Conservation (phyloP, 2,113 vertebrate genomes). For the Pungitius pungitius region DNA sequence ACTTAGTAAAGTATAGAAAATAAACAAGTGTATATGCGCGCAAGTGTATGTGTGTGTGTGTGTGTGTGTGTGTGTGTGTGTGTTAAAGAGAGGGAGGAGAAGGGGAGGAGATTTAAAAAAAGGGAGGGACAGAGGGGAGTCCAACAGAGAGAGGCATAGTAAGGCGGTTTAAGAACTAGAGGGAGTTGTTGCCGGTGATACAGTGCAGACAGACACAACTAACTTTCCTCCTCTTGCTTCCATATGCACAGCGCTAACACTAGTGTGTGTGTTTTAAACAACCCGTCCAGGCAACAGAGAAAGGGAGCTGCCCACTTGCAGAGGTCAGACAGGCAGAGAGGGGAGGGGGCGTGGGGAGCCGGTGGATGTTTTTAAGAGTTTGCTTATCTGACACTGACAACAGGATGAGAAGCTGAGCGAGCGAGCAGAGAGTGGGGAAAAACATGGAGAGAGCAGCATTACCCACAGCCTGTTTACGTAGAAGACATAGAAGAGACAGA, state of each 20-base stretch:
- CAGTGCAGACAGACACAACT: constrained; percentile 52
- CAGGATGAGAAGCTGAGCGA: constrained; percentile 77
- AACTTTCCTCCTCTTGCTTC: constrained; percentile 41
- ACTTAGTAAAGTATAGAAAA: constrained; percentile 38
- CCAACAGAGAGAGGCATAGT: constrained; percentile 68
- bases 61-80: constrained; percentile 42
- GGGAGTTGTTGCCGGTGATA: constrained; percentile 61
- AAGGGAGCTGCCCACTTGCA: constrained; percentile 61
- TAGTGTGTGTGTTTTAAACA: constrained; percentile 34
- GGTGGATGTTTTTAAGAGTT: constrained; percentile 72
- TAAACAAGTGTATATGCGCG: constrained; percentile 37
- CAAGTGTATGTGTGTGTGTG: constrained; percentile 47
- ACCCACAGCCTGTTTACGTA: constrained; percentile 37
- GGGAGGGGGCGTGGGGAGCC: too few species aligned
- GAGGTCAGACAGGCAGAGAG: constrained; percentile 66
- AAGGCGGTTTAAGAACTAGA: constrained; percentile 68
- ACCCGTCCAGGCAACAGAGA: constrained; percentile 54
- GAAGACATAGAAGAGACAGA: constrained; percentile 50
- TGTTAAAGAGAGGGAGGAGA: constrained; percentile 65
- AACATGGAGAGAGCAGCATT: constrained; percentile 64
- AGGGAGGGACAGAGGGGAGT: constrained; percentile 69
- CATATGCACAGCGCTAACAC: background rate
- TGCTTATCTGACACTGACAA: constrained; percentile 77
- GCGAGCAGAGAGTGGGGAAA: constrained; percentile 44
- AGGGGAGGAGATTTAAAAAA: constrained; percentile 75